Conservation (phyloP, 2,797 vertebrate genomes). For the Amazona finschi region DNA sequence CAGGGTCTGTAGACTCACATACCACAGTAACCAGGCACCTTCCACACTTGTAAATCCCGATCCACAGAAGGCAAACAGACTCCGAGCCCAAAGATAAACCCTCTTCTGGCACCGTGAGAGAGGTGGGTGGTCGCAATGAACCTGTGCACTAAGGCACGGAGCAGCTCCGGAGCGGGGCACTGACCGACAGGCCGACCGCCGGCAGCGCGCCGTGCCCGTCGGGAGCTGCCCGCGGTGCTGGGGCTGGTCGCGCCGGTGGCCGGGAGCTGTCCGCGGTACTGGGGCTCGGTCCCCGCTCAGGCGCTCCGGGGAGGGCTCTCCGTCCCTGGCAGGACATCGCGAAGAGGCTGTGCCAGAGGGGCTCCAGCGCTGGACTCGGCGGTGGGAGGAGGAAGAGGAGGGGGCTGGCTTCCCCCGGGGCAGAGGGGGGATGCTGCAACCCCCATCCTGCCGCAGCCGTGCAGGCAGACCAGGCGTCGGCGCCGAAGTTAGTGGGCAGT, state of each 20-base stretch:
- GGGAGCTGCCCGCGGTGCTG: not conserved
- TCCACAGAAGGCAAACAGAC: not conserved
- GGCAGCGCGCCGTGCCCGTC: too few relatives aligned
- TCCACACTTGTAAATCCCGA: not conserved
- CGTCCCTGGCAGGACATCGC: not conserved
- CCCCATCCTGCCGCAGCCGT: slow-evolving; percentile 8
- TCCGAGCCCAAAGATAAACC: not conserved
- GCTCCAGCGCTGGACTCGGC: slow-evolving; percentile 3
- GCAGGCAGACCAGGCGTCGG: not conserved
- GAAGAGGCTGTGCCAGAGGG: not conserved
- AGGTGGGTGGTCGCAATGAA: not conserved
- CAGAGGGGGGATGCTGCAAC: not conserved
- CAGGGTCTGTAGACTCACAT: not conserved
- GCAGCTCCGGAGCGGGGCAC: not conserved
- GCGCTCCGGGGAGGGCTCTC: not conserved
- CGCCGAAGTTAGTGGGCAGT: not conserved
- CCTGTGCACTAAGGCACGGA: not conserved
- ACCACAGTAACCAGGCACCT: not conserved
- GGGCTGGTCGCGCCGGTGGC: too few relatives aligned
- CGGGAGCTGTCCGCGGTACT: not conserved
- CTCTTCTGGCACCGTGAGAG: not conserved
- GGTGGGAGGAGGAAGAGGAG: not conserved
- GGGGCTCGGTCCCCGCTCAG: not conserved
- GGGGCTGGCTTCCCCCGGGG: not conserved
- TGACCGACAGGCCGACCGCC: not conserved